A percentile compares a stretch with the other conserved stretches of the same genome.
These are phyloP conservation scores for Leptinotarsa lineolata DNA, from an alignment of 1,140 invertebrate genomes.

Conservation along the genomic window DNA sequence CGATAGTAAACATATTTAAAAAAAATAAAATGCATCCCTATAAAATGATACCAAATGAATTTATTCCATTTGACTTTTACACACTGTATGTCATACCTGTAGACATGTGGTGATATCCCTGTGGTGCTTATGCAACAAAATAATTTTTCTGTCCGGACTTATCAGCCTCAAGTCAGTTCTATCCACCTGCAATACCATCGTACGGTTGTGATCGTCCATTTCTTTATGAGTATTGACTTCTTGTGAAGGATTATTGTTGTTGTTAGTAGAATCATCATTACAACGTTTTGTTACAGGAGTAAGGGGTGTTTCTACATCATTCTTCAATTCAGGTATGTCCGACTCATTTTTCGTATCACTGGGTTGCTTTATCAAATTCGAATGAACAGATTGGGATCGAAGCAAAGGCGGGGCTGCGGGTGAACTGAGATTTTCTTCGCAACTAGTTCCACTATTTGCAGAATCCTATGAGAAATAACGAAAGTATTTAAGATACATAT, in stretches of 20 bases:
- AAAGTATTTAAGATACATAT: too few relatives aligned
- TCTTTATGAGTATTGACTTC: constrained; percentile 28
- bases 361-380: constrained; percentile 34
- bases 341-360: constrained; percentile 22
- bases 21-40: too few relatives aligned
- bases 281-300: constrained; percentile 14
- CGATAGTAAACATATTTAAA: too few relatives aligned
- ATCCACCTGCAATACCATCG: constrained; percentile 92
- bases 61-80: too few relatives aligned
- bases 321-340: not conserved
- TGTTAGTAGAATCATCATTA: constrained; percentile 18
- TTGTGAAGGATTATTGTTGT: not conserved
- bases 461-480: constrained; percentile 20
- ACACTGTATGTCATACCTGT: constrained; percentile 60
- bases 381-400: constrained; percentile 36
- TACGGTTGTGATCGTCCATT: constrained; percentile 77
- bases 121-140: constrained; percentile 83
- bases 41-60: too few relatives aligned
- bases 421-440: not conserved
- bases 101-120: constrained; percentile 87
- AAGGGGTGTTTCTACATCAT: not conserved
- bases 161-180: constrained; percentile 84
- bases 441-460: constrained; percentile 17
- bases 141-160: constrained; percentile 88
- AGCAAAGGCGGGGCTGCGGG: constrained; percentile 25